phyloP scores from a whole-genome alignment of 2,113 vertebrate species.

The Hemiscyllium ocellatum region DNA sequence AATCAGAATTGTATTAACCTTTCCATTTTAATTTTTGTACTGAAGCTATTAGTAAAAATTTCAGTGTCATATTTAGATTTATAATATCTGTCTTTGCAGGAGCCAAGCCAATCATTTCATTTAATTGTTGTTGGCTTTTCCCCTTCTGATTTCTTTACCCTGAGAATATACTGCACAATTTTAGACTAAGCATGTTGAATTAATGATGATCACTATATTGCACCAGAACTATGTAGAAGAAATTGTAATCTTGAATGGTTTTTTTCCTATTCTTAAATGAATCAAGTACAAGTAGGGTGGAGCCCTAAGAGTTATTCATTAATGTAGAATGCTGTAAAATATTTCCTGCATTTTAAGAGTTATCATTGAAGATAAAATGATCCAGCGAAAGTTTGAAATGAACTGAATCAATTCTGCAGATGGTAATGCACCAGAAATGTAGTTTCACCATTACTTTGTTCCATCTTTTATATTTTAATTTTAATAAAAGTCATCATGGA shows the following conservation, averaged over 20 bases:
- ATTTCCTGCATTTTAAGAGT: not conserved
- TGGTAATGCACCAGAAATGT: not conserved
- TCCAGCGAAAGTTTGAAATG: not conserved
- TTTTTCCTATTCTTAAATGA: not conserved
- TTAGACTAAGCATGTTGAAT: not conserved
- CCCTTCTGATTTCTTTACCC: not conserved
- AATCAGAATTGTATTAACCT: constrained; percentile 3
- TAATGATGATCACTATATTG: not conserved
- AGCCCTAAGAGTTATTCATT: not conserved
- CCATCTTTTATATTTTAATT: not conserved
- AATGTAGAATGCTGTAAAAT: not conserved
- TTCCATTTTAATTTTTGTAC: not conserved
- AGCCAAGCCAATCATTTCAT: not conserved
- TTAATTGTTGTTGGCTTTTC: not conserved
- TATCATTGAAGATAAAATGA: not conserved
- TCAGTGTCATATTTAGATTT: not conserved
- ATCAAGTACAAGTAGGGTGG: not conserved
- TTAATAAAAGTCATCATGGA: not conserved
- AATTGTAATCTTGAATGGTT: not conserved
- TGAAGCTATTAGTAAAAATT: not conserved
- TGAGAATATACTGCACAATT: not conserved
- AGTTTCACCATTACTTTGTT: not conserved
- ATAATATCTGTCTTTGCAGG: not conserved
- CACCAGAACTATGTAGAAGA: not conserved
- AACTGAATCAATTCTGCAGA: not conserved